Evolutionary conservation across 2,797 vertebrate species (phyloP).

Genomic region (Chaetodon trifasciatus): DNA sequence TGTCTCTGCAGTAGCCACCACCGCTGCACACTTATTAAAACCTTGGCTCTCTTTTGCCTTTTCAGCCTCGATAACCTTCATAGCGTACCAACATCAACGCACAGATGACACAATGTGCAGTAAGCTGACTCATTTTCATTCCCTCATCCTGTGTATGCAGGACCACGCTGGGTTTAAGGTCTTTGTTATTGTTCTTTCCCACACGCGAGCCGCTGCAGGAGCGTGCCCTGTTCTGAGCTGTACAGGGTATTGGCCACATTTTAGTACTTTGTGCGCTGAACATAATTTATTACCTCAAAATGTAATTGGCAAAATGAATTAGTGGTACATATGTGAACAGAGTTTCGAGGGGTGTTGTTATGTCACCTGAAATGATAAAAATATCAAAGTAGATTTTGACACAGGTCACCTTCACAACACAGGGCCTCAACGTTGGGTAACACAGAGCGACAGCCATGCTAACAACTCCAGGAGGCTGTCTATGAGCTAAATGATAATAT

Average conservation of each 20-base stretch:
- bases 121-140: slow-evolving; percentile 19
- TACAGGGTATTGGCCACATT: not conserved
- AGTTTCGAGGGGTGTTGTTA: not conserved
- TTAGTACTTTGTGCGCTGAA: not conserved
- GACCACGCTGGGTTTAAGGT: not conserved
- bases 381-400: not conserved
- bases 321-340: not conserved
- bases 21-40: slow-evolving; percentile 44
- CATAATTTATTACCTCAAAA: not conserved
- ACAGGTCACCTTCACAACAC: not conserved
- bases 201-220: not conserved
- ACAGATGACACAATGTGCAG: slow-evolving; percentile 24
- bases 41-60: slow-evolving; percentile 44
- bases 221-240: not conserved
- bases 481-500: too few species aligned
- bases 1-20: slow-evolving; percentile 24
- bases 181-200: not conserved
- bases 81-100: slow-evolving; percentile 1
- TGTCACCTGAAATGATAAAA: not conserved
- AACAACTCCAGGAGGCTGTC: not conserved
- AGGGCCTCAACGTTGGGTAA: not conserved
- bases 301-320: not conserved
- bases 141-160: not conserved
- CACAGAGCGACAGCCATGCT: not conserved
- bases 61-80: slow-evolving; percentile 46